Evolutionary conservation across 2,113 vertebrate species (phyloP).

Genomic region (Macquaria ambigua): DNA sequence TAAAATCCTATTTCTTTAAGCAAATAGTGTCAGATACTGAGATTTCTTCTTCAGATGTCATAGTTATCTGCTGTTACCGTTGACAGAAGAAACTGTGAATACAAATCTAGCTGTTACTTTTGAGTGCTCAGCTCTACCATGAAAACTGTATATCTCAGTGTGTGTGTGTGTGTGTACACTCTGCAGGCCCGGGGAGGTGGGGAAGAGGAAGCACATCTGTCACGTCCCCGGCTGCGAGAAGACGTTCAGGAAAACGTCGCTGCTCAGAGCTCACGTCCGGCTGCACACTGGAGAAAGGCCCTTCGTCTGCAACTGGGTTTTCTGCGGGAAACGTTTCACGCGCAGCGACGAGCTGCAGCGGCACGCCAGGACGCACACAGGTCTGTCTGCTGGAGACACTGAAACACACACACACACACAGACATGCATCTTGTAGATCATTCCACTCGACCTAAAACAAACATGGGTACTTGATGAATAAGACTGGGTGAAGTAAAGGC

Average conservation of each 20-base stretch:
- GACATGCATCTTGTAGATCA: neutral
- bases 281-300: constrained; percentile 96
- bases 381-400: constrained; percentile 75
- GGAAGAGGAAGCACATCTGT: constrained; percentile 97
- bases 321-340: constrained; percentile 96
- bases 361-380: constrained; percentile 96
- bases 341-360: constrained; percentile 96
- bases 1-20: neutral
- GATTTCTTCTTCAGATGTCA: no score
- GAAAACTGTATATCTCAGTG: neutral
- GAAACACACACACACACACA: neutral
- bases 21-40: neutral
- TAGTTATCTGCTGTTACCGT: no score
- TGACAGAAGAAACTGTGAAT: no score
- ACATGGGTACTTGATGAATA: neutral
- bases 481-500: neutral
- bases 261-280: constrained; percentile 95
- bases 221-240: constrained; percentile 95
- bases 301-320: constrained; percentile 97
- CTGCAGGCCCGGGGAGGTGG: constrained; percentile 91
- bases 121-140: neutral
- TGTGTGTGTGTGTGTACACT: neutral
- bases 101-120: neutral
- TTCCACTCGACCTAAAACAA: neutral
- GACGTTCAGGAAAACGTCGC: constrained; percentile 95